Base-by-base conservation (phyloP, 2,797 vertebrate species). In the Menidia menidia region DNA sequence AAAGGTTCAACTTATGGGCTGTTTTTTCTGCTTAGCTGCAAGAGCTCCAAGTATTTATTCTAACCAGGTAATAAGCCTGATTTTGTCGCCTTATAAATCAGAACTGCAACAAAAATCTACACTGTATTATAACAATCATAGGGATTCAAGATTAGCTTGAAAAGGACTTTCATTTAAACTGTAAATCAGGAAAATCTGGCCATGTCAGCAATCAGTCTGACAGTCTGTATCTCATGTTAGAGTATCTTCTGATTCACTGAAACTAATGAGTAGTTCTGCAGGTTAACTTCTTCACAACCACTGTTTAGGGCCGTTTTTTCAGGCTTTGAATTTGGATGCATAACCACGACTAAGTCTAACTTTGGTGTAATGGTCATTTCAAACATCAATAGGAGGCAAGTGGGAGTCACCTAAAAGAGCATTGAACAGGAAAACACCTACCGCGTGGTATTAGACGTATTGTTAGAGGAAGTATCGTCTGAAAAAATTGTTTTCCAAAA, bases 1-100 rank as follows among this genome's bases (percentile, higher is more conserved):
- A 77, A 50, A 77, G 82, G 65, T 75, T 73, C 74, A 55, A 47
- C 68, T 68, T 35, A 71, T 30, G 42, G 19, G 74, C 67, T 47
- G 4, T 52, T 78, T 67, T 83, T 18, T 74, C 14, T 75, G 81
- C 67, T 69, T 56, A 60, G 56, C 56, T 64, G 39, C 2, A 6
- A 31, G 30, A 67, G n/a, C 72, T 59, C 58, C 10, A 10, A 7
- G 35, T 39, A 39, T 10, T 67, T 52, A 57, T 68, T 18, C 12
- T 14, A 12, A 43, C n/a, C 33, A 53, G 11, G 50, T 30, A 48
- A 12, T 32, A 56, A 19, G 54, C 69, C 41, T 25, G 16, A 3
- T 3, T 43, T 53, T 25, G 58, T 14, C 14, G 6, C 16, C 39
- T 68, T 64, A 33, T 14, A 58, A 66, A 66, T 25, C 0, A 2